Base-by-base conservation (phyloP, 2,113 vertebrate genomes). In the Hippopotamus amphibius region DNA sequence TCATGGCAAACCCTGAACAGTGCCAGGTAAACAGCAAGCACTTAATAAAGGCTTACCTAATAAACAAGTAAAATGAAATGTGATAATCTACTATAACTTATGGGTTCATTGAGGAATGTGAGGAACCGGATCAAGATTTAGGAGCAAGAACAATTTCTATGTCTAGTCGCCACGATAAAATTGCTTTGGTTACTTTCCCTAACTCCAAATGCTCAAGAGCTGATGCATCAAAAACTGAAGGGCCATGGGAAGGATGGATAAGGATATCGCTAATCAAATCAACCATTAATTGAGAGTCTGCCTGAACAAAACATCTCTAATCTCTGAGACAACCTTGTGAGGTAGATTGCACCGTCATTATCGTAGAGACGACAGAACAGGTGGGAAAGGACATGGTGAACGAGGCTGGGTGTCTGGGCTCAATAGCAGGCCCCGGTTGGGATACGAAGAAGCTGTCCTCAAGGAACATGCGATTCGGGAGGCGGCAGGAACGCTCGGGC, bases 31-130 rank as follows among this genome's bases (percentile, higher is more conserved):
- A 88, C 41, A 95, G 59, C 37, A 90, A n/a, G 68, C 48, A 48
- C 41, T 92, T 80, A 86, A 77, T 83, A 92, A 90, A 87, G 26
- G 33, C 72, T 93, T 86, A 48, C 50, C 65, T 92, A 46, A 33
- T 24, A 37, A 48, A 81, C 9, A 93, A 55, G 48, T 68, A 48
- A 88, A 71, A 55, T n/a, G 8, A 96, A 84, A 53, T 65, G 7
- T 22, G 41, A 50, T 37, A 33, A 19, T 8, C 15, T 63, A 33
- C 65, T 66, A 30, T 55, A 94, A 90, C 7, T 81, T 55, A 3
- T 19, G 43, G 24, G 15, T 21, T 19, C 11, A 79, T 30, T 50
- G 17, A 77, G 71, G 71, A 66, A 90, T 85, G 91, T 92, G 37
- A 37, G 37, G 37, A 37, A 37, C 90, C 74, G 46, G 96, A 33